A percentile compares a stretch with the other conserved stretches of the same genome.
Conservation (phyloP, 2,888 invertebrate species). For the Agelastica alni region DNA sequence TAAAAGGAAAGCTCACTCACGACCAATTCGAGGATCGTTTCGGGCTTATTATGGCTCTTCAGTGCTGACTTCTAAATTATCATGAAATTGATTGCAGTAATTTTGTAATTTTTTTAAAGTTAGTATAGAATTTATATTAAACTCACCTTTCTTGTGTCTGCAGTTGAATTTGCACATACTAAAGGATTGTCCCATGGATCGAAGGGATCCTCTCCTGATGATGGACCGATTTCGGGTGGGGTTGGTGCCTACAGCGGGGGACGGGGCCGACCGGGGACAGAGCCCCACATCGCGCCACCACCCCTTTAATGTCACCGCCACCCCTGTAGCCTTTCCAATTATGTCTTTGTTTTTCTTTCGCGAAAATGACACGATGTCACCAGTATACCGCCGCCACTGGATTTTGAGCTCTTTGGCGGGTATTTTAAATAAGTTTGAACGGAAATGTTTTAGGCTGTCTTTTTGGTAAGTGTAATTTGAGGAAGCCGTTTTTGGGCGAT, state of each 20-base stretch:
- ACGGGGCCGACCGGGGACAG: conserved; percentile 54
- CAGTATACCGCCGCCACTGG: conserved; percentile 29
- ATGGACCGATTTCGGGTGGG: conserved; percentile 43
- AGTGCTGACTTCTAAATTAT: no score
- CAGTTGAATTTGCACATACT: conserved; percentile 81
- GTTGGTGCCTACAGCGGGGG: conserved; percentile 46
- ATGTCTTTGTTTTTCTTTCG: conserved; percentile 42
- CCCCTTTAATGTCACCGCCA: conserved; percentile 57
- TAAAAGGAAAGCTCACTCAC: no score
- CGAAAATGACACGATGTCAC: conserved; percentile 21
- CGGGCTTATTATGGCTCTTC: no score
- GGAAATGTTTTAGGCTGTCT: conserved; percentile 34
- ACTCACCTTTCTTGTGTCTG: conserved; percentile 68
- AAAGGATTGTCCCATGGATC: conserved; percentile 78
- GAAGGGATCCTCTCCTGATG: conserved; percentile 43
- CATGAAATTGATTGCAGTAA: no score
- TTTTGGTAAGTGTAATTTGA: conserved; percentile 35
- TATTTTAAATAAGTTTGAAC: conserved; percentile 36
- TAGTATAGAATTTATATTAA: no score
- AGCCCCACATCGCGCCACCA: conserved; percentile 60
- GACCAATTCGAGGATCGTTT: no score
- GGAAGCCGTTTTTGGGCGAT: conserved; percentile 45
- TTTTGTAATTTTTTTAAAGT: no score
- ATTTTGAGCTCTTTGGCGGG: conserved; percentile 32
- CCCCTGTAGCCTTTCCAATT: conserved; percentile 52